A percentile compares a stretch with the other conserved stretches of the same genome.
phyloP scores from a whole-genome alignment of 2,888 invertebrate genomes.

The Clitarchus hookeri region DNA sequence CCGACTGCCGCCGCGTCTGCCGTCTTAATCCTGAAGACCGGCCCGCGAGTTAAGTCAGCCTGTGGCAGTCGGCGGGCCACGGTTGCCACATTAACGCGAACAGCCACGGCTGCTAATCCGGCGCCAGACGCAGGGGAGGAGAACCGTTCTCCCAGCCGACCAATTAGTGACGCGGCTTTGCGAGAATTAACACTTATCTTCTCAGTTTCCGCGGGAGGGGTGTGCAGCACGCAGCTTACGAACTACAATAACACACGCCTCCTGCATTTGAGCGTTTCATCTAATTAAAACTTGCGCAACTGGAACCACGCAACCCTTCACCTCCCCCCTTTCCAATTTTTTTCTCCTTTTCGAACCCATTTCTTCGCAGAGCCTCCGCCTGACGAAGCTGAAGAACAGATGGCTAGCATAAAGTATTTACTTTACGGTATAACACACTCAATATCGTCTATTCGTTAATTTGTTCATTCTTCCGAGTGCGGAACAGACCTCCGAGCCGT shows the following conservation, averaged over 20 bases:
- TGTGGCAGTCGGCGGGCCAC: neutral
- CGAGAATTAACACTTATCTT: neutral
- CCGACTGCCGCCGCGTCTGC: too few relatives aligned
- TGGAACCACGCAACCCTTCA: neutral
- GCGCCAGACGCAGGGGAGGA: neutral
- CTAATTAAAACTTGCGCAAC: conserved; percentile 6
- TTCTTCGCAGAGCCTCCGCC: too few relatives aligned
- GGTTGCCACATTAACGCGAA: neutral
- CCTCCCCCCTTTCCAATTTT: too few relatives aligned
- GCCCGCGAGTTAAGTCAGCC: neutral
- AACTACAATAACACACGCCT: neutral
- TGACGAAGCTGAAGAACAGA: too few relatives aligned
- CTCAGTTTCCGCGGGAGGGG: neutral
- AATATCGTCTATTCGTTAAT: too few relatives aligned
- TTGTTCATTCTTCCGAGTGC: too few relatives aligned
- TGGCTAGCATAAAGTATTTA: too few relatives aligned
- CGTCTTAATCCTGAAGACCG: too few relatives aligned
- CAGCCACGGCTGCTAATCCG: neutral
- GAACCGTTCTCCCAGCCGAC: neutral
- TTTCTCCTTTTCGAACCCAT: too few relatives aligned
- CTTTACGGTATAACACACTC: too few relatives aligned
- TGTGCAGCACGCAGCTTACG: neutral
- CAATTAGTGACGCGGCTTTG: conserved; percentile 9
- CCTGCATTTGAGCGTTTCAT: neutral
- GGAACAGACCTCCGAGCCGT: too few relatives aligned